Evolutionary conservation across 2,797 vertebrate genomes (phyloP), one percentile per base, ranked within the genome.

Genomic region (Tolypeutes matacus): DNA sequence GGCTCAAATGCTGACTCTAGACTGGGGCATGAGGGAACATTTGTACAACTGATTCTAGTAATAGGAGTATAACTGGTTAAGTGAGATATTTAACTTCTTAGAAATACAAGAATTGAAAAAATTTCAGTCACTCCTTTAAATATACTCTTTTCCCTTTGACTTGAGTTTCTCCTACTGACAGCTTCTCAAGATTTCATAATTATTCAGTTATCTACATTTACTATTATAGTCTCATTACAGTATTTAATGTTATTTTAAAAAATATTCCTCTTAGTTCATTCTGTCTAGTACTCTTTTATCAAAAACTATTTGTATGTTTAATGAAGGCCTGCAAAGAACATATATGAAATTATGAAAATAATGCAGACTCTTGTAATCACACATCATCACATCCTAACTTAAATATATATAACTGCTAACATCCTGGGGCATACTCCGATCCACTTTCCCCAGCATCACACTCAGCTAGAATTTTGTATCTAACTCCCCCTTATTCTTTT

Each of bases 1-100:
- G 7, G 25, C 5, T 58, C 7, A 23, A 31, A 0, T 25, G 0
- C 0, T 5, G 0, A 3, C 27, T 29, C 7, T 23, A 23, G 83
- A 39, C 5, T 31, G 25, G 27, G 4, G 0, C 6, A 14, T 46
- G 6, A 64, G 3, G 36, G 7, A 67, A 39, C 0, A 34, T 80
- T 69, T 58, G 3, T 10, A 36, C 5, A 11, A 81, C 10, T 27
- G 13, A 82, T n/a, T 56, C 11, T 29, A 60, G 5, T 60, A 83
- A 20, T 46, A 29, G 1, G 25, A 11, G 4, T 21, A 11, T 14
- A 53, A 76, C 14, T 65, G 39, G 27, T 29, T 72, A 75, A 90
- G 25, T 27, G 6, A 73, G 29, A 7, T 6, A 62, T 1, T 31
- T 3, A 4, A 53, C 12, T 4, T 46, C 20, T 23, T 62, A 67